Evolutionary conservation across 2,797 vertebrate species (phyloP).

Genomic region (Miichthys miiuy): DNA sequence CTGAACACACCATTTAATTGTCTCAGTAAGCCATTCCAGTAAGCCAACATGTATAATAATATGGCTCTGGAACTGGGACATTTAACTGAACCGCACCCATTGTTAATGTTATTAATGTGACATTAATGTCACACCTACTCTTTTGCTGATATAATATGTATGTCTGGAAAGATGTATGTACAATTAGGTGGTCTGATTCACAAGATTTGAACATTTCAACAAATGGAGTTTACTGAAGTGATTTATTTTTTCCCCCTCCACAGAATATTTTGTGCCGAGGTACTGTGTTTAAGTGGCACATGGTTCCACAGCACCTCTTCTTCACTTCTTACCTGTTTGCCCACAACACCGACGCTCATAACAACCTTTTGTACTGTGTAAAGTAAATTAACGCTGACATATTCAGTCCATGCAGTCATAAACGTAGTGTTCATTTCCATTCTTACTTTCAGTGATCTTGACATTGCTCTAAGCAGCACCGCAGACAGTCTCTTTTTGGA

Average conservation of each 20-base stretch:
- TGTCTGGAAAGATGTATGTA: not conserved
- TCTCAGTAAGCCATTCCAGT: not conserved
- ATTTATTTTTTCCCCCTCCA: not conserved
- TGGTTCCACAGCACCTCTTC: constrained; percentile 9
- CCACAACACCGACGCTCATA: constrained; percentile 43
- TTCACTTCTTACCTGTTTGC: constrained; percentile 58
- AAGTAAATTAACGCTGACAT: constrained; percentile 69
- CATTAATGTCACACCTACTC: not conserved
- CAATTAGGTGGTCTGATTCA: not conserved
- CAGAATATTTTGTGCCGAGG: not conserved
- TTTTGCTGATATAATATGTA: not conserved
- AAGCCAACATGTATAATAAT: not conserved
- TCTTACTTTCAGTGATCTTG: constrained; percentile 67
- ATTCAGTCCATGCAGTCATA: constrained; percentile 68
- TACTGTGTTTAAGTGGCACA: constrained; percentile 16
- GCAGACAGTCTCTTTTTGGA: constrained; percentile 47
- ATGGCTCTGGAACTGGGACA: not conserved
- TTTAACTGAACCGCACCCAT: not conserved
- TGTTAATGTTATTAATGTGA: not conserved
- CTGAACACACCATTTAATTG: not conserved
- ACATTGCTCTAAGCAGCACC: constrained; percentile 64
- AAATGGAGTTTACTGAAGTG: not conserved
- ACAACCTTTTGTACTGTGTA: constrained; percentile 50
- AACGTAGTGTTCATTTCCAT: constrained; percentile 56
- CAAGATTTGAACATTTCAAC: not conserved